Base-by-base conservation (phyloP, 2,888 invertebrate genomes). In the Leucophora obtusa region DNA sequence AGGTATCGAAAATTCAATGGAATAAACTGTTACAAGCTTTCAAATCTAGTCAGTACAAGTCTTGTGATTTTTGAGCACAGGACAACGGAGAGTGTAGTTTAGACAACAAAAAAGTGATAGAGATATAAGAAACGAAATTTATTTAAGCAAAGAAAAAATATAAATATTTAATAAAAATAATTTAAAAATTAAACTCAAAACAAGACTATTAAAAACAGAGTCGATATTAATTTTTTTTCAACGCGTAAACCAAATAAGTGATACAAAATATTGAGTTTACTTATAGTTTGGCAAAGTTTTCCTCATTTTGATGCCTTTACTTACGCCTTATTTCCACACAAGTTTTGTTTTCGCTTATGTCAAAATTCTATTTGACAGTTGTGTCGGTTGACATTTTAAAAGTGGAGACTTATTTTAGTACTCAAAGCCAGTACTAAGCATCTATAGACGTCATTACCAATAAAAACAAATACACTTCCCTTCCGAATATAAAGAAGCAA, bases 61-160 rank as follows among this genome's bases (percentile, higher is more conserved):
- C 85, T 85, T 87, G 87, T 86, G 85, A 88, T 80, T 87, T 88
- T 87, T 85, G 84, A 85, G 86, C 85, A 88, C 86, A 87, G 87
- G 85, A 87, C 87, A 86, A 69, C 86, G 87, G 86, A 86, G 85
- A 82, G 79, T 79, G 60, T 66, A 72, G n/a, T 38, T 68, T 17
- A 47, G 70, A 75, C 76, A 65, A 58, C 4, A 66, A 62, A 47
- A 54, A 21, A n/a, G 38, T 3, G 51, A 35, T 21, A 53, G 2
- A 54, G 5, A 50, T 33, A 14, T 59, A 70, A 62, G 68, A n/a
- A 78, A 69, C 54, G 59, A 59, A 54, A 21, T 56, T 17, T 43
- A n/a, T n/a, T n/a, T n/a, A n/a, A 58, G 15, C 15, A 28, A 54
- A 8, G 17, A 35, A 66, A 9, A 54, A 15, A n/a, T 33, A 54